Base-by-base conservation (phyloP, 2,113 vertebrate genomes). In the Nothobranchius kuhntae region DNA sequence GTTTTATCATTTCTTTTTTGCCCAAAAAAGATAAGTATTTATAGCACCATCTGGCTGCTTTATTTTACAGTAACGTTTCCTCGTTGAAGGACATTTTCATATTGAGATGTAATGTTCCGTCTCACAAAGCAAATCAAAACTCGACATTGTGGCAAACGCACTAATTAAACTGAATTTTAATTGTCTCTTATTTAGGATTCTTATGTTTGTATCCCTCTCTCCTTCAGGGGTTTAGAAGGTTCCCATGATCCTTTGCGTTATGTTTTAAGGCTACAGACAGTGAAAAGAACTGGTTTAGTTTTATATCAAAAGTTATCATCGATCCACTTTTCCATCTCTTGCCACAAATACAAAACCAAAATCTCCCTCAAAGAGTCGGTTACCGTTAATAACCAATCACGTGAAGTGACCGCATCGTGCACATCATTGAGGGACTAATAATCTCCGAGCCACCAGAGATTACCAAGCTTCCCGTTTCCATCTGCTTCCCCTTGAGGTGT, bases 361-460 rank as follows among this genome's bases (percentile, higher is more conserved):
- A 11, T 42, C n/a, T 53, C 62, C 45, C 57, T 61, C 24, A 38
- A 53, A 53, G 53, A 67, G 48, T 60, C 35, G 53, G 65, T 73
- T 57, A 48, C 17, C 13, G 53, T 14, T 52, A 44, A 67, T 53
- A 62, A 64, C 78, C 80, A 73, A 61, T 80, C 73, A 45, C 52
- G 63, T 21, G 48, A 46, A 36, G 61, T 46, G 64, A 82, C 66
- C 73, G 67, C 75, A 35, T 11, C 4, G 0, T 80, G 74, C 53
- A 83, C n/a, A 35, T 81, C 82, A 79, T 68, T 71, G 57, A 79
- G 81, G 80, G 81, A 85, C 76, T 77, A 83, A 80, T 72, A 80
- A 88, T 82, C 48, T 38, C 15, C 50, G 35, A n/a, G 51, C 61
- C 72, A 0, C 74, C 8, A 30, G 82, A 73, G 86, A 77, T 48